phyloP scores from a whole-genome alignment of 2,888 invertebrate genomes.

The Nephrotoma guestfalica region DNA sequence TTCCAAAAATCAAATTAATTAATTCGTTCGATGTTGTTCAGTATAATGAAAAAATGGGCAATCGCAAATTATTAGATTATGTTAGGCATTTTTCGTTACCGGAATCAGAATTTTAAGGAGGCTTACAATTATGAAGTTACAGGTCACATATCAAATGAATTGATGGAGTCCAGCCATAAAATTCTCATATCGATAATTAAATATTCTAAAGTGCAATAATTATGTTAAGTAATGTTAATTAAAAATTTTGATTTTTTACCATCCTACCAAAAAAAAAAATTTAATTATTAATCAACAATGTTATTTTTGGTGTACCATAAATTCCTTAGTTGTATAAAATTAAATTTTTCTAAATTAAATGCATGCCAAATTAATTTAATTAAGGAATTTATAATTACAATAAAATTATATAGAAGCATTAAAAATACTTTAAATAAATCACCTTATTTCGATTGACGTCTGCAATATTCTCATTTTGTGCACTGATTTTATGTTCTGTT shows the following conservation, averaged over 20 bases:
- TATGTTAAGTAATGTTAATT: not conserved
- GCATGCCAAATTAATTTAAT: not conserved
- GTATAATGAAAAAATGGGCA: not conserved
- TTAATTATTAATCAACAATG: not conserved
- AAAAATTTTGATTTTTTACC: not conserved
- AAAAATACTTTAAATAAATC: not conserved
- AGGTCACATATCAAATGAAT: not conserved
- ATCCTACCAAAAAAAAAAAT: not conserved
- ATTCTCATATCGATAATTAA: not conserved
- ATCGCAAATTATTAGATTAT: not conserved
- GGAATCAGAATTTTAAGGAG: not conserved
- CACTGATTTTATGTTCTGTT: not conserved
- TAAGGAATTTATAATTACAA: not conserved
- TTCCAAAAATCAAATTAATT: not conserved
- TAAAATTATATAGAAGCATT: not conserved
- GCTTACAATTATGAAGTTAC: not conserved
- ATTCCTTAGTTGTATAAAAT: not conserved
- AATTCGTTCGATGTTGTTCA: not conserved
- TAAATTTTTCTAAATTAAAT: not conserved
- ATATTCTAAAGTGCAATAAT: not conserved
- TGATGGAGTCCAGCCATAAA: not conserved
- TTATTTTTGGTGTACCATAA: not conserved
- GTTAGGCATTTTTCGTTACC: not conserved
- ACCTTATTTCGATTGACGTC: conserved; percentile 1
- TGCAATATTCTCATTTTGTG: conserved; percentile 1